Evolutionary conservation across 2,113 vertebrate genomes (phyloP), one percentile per base, ranked within the genome.

Genomic region (Triplophysa siluroides): DNA sequence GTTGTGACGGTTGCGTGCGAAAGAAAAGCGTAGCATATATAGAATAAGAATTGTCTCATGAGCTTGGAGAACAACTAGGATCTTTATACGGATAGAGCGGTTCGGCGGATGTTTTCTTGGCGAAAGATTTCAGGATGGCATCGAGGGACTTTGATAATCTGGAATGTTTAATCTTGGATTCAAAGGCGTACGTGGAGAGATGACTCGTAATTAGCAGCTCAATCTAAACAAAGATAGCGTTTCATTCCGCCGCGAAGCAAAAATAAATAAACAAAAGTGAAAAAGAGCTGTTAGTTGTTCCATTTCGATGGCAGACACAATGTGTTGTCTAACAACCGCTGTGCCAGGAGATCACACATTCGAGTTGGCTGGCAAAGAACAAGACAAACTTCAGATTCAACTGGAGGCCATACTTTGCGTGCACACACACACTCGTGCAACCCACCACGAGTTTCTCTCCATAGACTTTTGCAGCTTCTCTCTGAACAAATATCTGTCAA

Each of bases 401-500:
- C 56, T 70, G n/a, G 3, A 45, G 66, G 16, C 26, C 50, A 2
- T 38, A 72, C 12, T 19, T 60, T 8, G 38, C 33, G 21, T 65
- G 16, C 10, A 3, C 54, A 47, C 16, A 21, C 23, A 11, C 52
- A 16, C 54, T 23, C 56, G 14, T 21, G 58, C 52, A 73, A 26
- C 41, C 1, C 8, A 60, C 41, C 38, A 58, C 50, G 14, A 13
- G 24, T 52, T 29, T 47, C 60, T 58, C 62, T 23, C 19, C 26
- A 21, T 8, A 56, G 58, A 71, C 45, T 58, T 45, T 23, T 50
- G 21, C 21, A 61, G 60, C 67, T 56, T 66, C 8, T 3, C 45
- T 72, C 65, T 54, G 68, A 77, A 81, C 78, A 82, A 64, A 45
- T 71, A 81, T 77, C 65, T 76, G 45, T 63, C 50, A 63, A 56